A percentile compares a stretch with the other conserved stretches of the same genome.
Evolutionary conservation across 1,140 invertebrate genomes (phyloP).

Genomic region (Bombus superbus): DNA sequence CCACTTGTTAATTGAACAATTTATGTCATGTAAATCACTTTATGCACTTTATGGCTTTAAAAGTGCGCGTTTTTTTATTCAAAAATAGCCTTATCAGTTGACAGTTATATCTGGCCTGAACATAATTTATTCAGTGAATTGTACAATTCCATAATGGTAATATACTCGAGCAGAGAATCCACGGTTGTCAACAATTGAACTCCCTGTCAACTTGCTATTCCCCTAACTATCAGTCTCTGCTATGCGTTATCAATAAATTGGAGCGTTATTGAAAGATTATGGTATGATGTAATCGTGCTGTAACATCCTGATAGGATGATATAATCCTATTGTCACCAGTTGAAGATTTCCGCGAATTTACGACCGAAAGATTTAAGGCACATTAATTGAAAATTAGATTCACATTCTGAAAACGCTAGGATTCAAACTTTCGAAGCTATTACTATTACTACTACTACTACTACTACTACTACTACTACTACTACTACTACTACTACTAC

Average conservation of each 20-base stretch:
- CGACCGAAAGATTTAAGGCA: too few species aligned
- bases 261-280: conserved; percentile 19
- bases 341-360: not conserved
- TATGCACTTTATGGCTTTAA: not conserved
- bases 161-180: not conserved
- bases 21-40: not conserved
- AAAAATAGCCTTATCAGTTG: not conserved
- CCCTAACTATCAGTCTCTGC: not conserved
- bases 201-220: not conserved
- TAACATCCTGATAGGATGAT: not conserved
- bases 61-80: not conserved
- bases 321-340: not conserved
- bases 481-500: too few species aligned
- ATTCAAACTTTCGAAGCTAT: not conserved
- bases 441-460: too few species aligned
- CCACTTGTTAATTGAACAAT: too few species aligned
- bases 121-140: not conserved
- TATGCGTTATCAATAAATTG: conserved; percentile 27
- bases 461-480: too few species aligned
- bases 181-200: not conserved
- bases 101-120: not conserved
- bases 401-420: too few species aligned
- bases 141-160: not conserved
- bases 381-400: too few species aligned
- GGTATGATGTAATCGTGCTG: not conserved